Evolutionary conservation across 2,888 invertebrate species (phyloP), one percentile per base, ranked within the genome.

Genomic region (Pammene aurita): DNA sequence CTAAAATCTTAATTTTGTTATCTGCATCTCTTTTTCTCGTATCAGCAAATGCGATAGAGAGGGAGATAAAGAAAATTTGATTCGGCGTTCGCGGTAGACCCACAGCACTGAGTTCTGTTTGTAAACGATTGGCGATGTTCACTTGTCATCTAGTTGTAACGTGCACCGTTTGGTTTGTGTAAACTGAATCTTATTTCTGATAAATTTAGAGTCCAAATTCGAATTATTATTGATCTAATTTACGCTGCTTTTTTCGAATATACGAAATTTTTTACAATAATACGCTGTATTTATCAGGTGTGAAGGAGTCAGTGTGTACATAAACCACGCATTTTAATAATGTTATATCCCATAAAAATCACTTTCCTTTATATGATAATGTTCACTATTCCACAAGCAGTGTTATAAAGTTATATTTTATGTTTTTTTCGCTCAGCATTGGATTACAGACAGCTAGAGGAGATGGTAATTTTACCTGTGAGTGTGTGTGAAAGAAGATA

Each of bases 391-490:
- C 78, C 72, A 71, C 77, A 77, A 75, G 62, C 65, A 70, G 72
- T 77, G 73, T 75, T 74, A 70, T 76, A 74, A 76, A 77, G 75
- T 72, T 73, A 62, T 65, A 74, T 79, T 65, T 77, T 74, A 75
- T 87, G 88, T 89, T 87, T 90, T 84, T 90, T 89, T 85, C 84
- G 89, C 90, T 80, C 84, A 82, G 83, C 90, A 82, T 87, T 84
- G 92, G 91, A 92, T 90, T 87, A 87, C 88, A 92, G 92, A 87
- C 89, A 84, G 89, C 90, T 85, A 80, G 70, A 74, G 84, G 86
- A 87, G 82, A 81, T 76, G 90, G 92, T 91, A 91, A 92, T 81
- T 84, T 68, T 75, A 73, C 76, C 72, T 58, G 58, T 58, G 58
- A 58, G 58, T 46, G 42, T 57, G 42, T 6, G 5, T 34, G n/a